A percentile compares a stretch with the other conserved stretches of the same genome.
Conservation (phyloP, 2,888 invertebrate species). For the Periphyllus acericola region DNA sequence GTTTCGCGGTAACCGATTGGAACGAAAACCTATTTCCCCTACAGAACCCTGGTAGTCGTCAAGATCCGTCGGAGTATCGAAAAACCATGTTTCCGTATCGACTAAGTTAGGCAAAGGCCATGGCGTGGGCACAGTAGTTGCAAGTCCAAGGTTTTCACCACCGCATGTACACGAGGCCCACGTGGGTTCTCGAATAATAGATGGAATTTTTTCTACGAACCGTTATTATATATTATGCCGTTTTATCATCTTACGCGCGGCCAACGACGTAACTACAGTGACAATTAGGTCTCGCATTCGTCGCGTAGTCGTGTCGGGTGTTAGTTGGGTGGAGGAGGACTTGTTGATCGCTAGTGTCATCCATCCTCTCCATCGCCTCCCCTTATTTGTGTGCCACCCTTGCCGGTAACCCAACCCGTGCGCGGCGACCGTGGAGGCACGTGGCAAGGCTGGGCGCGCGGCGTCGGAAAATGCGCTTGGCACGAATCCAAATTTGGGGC, state of each 20-base stretch:
- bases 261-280: neutral
- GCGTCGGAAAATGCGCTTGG: constrained; percentile 6
- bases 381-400: neutral
- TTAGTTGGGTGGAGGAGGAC: neutral
- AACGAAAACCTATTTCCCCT: too few species aligned
- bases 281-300: too few species aligned
- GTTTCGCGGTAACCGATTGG: neutral
- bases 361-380: neutral
- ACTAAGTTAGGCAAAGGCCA: too few species aligned
- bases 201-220: neutral
- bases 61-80: too few species aligned
- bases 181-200: too few species aligned
- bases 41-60: too few species aligned
- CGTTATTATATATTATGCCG: neutral
- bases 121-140: too few species aligned
- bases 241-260: neutral
- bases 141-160: too few species aligned
- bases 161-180: too few species aligned
- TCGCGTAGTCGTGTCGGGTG: neutral
- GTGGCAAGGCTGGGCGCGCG: neutral
- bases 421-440: too few species aligned
- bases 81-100: too few species aligned
- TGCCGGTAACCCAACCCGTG: too few species aligned
- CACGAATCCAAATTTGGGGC: constrained; percentile 46
- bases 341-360: neutral